A percentile compares a stretch with the other conserved stretches of the same genome.
Evolutionary conservation across 2,797 vertebrate genomes (phyloP).

Genomic region (Eulemur albifrons): DNA sequence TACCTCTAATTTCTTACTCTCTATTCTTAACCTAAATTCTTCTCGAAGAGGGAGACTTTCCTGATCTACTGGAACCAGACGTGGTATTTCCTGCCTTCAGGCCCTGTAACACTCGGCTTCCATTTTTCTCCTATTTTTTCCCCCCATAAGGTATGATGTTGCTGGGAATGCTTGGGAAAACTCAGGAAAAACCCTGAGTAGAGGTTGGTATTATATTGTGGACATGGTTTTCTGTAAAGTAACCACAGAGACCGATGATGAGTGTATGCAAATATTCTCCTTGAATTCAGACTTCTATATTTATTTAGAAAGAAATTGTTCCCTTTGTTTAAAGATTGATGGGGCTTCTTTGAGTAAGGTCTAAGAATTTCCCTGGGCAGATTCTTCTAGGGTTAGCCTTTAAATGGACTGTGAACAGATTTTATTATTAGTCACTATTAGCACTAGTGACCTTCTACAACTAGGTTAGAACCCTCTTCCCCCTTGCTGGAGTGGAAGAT

Average conservation of each 20-base stretch:
- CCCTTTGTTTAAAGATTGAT: background rate
- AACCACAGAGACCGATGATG: background rate
- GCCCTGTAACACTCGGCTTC: background rate
- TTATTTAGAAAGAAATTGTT: constrained; percentile 11
- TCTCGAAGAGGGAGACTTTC: background rate
- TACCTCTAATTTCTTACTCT: background rate
- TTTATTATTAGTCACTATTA: background rate
- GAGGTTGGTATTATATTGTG: background rate
- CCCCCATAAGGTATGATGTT: background rate
- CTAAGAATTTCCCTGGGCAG: constrained; percentile 49
- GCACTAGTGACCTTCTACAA: background rate
- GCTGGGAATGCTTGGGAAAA: background rate
- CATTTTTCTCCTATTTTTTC: background rate
- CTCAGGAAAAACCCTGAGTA: background rate
- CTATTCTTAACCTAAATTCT: background rate
- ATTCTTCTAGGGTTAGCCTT: background rate
- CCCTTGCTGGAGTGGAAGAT: background rate
- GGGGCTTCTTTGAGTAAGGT: constrained; percentile 33
- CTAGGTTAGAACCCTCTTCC: background rate
- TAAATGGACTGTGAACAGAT: background rate
- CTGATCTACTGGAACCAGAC: background rate
- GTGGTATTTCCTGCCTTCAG: background rate
- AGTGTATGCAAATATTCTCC: background rate
- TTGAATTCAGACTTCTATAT: background rate
- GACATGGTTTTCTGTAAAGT: background rate